phyloP scores from a whole-genome alignment of 2,113 vertebrate species.

The Heterotilapia buettikoferi region DNA sequence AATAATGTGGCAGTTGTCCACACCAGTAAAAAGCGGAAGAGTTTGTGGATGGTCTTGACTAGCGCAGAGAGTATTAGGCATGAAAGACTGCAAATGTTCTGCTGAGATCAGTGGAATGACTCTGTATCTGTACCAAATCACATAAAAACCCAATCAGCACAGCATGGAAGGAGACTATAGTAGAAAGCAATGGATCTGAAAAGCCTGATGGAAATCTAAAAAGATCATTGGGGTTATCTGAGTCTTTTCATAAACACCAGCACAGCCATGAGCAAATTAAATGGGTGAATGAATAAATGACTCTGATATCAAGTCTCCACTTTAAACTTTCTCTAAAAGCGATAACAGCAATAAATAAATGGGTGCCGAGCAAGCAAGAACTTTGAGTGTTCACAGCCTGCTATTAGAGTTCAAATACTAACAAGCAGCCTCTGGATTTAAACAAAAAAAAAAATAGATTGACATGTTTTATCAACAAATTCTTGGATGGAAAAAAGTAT shows the following conservation, averaged over 20 bases:
- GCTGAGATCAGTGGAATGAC: background rate
- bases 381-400: background rate
- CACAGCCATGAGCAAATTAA: background rate
- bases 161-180: background rate
- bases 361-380: background rate
- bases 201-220: conserved; percentile 14
- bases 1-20: background rate
- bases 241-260: background rate
- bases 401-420: conserved; percentile 9
- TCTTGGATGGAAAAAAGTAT: background rate
- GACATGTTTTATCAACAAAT: background rate
- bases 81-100: background rate
- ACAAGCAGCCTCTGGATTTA: background rate
- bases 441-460: background rate
- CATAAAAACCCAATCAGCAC: background rate
- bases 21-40: background rate
- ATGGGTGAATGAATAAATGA: background rate
- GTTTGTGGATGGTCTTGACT: background rate
- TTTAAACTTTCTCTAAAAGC: background rate
- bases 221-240: conserved; percentile 17
- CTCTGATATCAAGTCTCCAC: background rate
- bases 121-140: background rate
- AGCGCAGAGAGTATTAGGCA: background rate
- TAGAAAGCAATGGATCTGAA: background rate
- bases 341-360: conserved; percentile 5